Evolutionary conservation across 2,113 vertebrate genomes (phyloP), one percentile per base, ranked within the genome.

Genomic region (Gymnocephalus cernua): DNA sequence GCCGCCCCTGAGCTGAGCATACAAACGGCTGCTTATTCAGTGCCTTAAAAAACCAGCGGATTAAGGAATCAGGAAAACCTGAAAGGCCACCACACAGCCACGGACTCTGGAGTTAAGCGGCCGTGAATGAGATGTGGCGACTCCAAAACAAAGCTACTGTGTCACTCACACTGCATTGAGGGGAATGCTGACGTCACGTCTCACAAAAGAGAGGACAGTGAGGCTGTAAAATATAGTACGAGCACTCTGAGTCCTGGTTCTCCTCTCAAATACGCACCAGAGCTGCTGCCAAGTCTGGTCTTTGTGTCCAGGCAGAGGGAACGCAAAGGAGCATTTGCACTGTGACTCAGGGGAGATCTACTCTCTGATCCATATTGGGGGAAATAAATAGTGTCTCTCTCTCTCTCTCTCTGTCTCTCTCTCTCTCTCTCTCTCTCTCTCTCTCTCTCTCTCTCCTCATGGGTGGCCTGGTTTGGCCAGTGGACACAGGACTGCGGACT

Each of bases 401-500:
- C 10, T 41, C 38, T 41, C 38, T 41, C 38, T 44, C 54, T 74
- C 48, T 19, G 16, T 47, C 27, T 38, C 38, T 38, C 38, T 41
- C 38, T 41, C 38, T 41, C 38, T 38, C 38, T 38, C 38, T 41
- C 38, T 41, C 38, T 41, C 38, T 41, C 38, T 41, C 38, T 41
- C 38, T 10, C 21, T 35, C 16, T 10, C 63, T 44, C 54, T 74
- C 48, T 19, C 21, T 47, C 23, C 80, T 74, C 91, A 89, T 92
- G 93, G 92, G 94, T 94, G 94, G 94, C 89, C 93, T 54, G 48
- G 65, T 53, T 89, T 87, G 91, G 91, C 80, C 76, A 51, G 79
- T 19, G 77, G 83, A 83, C 88, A 74, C 83, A 64, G 77, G 80
- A 59, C 83, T 67, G 90, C 79, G 70, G 79, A 74, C 82, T 54